These are phyloP conservation scores for Apogon hyalosoma DNA, from an alignment of 2,797 vertebrate genomes.

Conservation along the genomic window DNA sequence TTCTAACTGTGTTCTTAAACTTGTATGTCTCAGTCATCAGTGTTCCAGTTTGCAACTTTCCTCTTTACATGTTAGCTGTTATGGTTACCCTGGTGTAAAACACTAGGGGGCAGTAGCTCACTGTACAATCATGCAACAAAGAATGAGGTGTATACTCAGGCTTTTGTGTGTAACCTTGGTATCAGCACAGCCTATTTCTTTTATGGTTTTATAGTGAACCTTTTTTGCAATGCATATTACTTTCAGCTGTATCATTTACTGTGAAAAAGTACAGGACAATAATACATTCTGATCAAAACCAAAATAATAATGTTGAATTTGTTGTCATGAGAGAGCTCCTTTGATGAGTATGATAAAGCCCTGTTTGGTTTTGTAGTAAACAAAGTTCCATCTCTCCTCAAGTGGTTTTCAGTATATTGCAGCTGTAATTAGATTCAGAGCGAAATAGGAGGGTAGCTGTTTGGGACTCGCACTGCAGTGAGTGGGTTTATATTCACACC, in stretches of 20 bases:
- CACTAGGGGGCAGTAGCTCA: conserved; percentile 95
- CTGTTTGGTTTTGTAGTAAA: conserved; percentile 74
- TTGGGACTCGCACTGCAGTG: conserved; percentile 71
- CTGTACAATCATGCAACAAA: conserved; percentile 79
- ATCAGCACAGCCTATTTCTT: conserved; percentile 60
- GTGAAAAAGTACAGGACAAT: conserved; percentile 41
- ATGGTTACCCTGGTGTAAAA: conserved; percentile 40
- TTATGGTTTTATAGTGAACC: conserved; percentile 52
- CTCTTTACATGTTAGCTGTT: background rate
- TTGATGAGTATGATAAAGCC: conserved; percentile 49
- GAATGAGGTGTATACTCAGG: conserved; percentile 48
- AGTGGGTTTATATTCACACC: conserved; percentile 78
- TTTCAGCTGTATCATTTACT: conserved; percentile 50
- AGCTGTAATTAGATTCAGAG: conserved; percentile 82
- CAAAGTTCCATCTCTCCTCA: conserved; percentile 75
- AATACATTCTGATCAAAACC: conserved; percentile 64
- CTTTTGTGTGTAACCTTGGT: conserved; percentile 73
- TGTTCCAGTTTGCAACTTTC: background rate
- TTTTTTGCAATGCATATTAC: conserved; percentile 62
- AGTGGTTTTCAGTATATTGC: conserved; percentile 74
- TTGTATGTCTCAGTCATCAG: background rate
- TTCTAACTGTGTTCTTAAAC: conserved; percentile 7
- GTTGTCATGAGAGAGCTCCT: conserved; percentile 43
- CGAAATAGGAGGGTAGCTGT: conserved; percentile 77
- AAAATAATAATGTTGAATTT: conserved; percentile 67